A percentile compares a stretch with the other conserved stretches of the same genome.
Evolutionary conservation across 2,113 vertebrate genomes (phyloP).

Genomic region (Tyto alba): DNA sequence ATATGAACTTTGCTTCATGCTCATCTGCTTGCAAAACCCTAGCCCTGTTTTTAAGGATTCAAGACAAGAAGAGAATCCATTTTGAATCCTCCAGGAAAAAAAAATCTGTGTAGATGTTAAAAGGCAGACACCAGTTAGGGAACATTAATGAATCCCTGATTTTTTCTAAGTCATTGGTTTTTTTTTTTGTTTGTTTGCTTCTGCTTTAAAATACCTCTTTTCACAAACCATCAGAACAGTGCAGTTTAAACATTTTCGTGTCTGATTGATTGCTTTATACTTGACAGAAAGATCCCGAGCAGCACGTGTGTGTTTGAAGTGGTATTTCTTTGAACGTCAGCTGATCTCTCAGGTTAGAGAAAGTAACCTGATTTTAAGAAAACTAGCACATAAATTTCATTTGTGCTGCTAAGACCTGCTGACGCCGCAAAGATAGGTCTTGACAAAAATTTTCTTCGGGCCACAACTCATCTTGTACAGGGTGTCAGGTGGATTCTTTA

Average conservation of each 20-base stretch:
- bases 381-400: slow-evolving; percentile 34
- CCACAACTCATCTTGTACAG: background rate
- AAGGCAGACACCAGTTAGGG: background rate
- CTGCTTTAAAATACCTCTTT: background rate
- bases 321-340: slow-evolving; percentile 2
- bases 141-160: background rate
- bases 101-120: background rate
- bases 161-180: background rate
- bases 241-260: background rate
- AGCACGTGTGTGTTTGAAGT: slow-evolving; percentile 18
- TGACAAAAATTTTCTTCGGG: slow-evolving; percentile 21
- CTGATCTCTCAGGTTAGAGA: slow-evolving; percentile 23
- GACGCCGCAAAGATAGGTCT: background rate
- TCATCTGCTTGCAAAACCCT: background rate
- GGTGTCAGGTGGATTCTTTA: background rate
- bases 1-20: background rate
- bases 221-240: background rate
- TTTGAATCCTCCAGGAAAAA: background rate
- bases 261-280: slow-evolving; percentile 22
- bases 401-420: background rate
- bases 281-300: background rate
- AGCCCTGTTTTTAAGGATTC: background rate
- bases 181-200: slow-evolving; percentile 9
- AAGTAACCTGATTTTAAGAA: slow-evolving; percentile 32
- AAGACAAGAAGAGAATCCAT: background rate